phyloP scores from a whole-genome alignment of 2,888 invertebrate genomes.

The Yponomeuta malinellus region DNA sequence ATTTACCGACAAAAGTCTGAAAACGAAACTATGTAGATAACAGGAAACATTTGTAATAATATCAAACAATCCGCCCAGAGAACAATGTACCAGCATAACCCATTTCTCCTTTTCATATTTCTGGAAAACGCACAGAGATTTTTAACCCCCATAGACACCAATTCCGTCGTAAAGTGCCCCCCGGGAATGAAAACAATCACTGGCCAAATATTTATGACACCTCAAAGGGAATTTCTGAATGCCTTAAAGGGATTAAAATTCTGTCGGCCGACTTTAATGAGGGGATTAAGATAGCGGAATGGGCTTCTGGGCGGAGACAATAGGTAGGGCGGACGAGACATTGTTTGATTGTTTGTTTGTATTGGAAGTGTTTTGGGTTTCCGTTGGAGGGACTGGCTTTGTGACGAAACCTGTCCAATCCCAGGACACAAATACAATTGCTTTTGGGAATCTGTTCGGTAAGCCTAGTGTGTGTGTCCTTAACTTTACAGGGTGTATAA shows the following conservation, averaged over 20 bases:
- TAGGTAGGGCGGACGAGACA: not conserved
- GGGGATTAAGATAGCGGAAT: constrained; percentile 4
- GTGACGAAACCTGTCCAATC: not conserved
- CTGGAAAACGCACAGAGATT: not conserved
- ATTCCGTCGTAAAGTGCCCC: not conserved
- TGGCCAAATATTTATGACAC: constrained; percentile 1
- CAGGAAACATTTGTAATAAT: not conserved
- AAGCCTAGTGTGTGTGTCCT: too few species aligned
- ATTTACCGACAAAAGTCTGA: not conserved
- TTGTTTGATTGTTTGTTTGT: not conserved
- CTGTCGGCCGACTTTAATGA: constrained; percentile 8
- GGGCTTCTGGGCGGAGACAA: constrained; percentile 4
- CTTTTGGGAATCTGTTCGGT: too few species aligned
- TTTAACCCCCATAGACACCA: constrained; percentile 3
- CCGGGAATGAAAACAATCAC: not conserved
- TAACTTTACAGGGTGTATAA: too few species aligned
- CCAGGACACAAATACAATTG: too few species aligned
- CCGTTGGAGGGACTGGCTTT: not conserved
- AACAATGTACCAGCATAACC: not conserved
- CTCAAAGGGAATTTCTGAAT: not conserved
- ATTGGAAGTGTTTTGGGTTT: not conserved
- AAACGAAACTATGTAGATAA: too few species aligned
- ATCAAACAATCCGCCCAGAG: not conserved
- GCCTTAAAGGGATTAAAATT: not conserved
- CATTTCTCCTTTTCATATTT: not conserved